Evolutionary conservation across 2,888 invertebrate genomes (phyloP), one percentile per base, ranked within the genome.

Genomic region (Sphaerolaimus hirsutus): DNA sequence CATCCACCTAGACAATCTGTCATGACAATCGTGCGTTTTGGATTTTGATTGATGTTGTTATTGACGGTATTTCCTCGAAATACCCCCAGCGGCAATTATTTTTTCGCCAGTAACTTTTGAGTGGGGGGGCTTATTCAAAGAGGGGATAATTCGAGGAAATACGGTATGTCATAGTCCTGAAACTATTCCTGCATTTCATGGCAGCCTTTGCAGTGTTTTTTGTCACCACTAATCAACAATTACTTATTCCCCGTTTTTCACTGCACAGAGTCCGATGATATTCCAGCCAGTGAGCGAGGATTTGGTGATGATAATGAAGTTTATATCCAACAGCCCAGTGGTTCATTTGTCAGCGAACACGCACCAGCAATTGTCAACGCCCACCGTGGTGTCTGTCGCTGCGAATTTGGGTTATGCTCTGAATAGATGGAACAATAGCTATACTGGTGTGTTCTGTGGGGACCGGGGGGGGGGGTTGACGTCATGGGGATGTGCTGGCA

Each of bases 291-390:
- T 86, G 53, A 86, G 87, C 1, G 97, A 97, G 59, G 97, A 99
- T 64, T 78, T 97, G 17, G 93, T 91, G 65, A 80, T 93, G 80
- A 77, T 87, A 19, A 79, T 99, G 72, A 99, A 99, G 69, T 86
- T 99, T 68, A 79, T 89, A 51, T 87, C 91, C 46, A 99, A 99
- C 66, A 89, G 91, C 2, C 86, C 97, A 1, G 81, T 99, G 42
- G 84, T 86, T 47, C 91, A 93, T 66, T 83, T 99, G 50, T 84
- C 91, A 2, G 91, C 93, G 49, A 97, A 97, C 66, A 97, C 93
- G 2, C 93, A 87, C 70, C 84, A 86, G 10, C 84, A 86, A 65
- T 68, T 84, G 52, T 79, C 83, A 42, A 72, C 37, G 38, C 49
- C 48, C 25, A 54, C 56, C 5, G 58, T 63, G 10, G 49, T 62